These are phyloP conservation scores for Catharus ustulatus DNA, from an alignment of 2,797 vertebrate genomes.

Conservation along the genomic window DNA sequence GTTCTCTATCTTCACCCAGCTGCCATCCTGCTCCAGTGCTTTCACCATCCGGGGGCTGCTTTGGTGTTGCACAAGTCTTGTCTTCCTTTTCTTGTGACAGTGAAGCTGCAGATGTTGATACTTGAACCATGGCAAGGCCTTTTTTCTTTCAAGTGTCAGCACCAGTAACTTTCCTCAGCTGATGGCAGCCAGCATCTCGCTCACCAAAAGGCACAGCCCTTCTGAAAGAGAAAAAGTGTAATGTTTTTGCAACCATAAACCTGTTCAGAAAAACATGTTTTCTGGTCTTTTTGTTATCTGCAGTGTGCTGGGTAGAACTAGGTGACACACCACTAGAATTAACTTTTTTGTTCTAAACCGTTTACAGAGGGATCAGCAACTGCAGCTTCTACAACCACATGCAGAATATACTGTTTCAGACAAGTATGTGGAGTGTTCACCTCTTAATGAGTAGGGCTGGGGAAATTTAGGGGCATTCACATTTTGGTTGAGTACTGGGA, in stretches of 20 bases:
- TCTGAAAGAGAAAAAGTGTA: neutral
- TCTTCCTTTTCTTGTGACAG: neutral
- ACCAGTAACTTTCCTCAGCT: neutral
- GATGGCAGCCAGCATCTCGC: neutral
- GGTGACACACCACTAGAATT: neutral
- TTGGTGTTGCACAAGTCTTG: neutral
- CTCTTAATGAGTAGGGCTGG: neutral
- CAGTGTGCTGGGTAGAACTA: neutral
- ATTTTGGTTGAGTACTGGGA: neutral
- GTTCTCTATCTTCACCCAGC: neutral
- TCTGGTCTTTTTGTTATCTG: neutral
- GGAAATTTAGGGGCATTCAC: neutral
- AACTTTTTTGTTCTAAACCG: neutral
- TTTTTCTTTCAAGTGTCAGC: neutral
- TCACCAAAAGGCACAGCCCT: neutral
- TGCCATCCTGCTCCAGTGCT: neutral
- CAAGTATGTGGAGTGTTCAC: neutral
- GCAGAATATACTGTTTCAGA: neutral
- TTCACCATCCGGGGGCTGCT: neutral
- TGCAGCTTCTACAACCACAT: neutral
- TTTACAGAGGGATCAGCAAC: neutral
- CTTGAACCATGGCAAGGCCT: neutral
- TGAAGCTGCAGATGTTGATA: neutral
- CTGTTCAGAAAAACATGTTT: neutral
- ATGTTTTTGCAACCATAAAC: neutral